These are phyloP conservation scores for Trochalopteron elliotii DNA, from an alignment of 2,113 vertebrate species.

Conservation along the genomic window DNA sequence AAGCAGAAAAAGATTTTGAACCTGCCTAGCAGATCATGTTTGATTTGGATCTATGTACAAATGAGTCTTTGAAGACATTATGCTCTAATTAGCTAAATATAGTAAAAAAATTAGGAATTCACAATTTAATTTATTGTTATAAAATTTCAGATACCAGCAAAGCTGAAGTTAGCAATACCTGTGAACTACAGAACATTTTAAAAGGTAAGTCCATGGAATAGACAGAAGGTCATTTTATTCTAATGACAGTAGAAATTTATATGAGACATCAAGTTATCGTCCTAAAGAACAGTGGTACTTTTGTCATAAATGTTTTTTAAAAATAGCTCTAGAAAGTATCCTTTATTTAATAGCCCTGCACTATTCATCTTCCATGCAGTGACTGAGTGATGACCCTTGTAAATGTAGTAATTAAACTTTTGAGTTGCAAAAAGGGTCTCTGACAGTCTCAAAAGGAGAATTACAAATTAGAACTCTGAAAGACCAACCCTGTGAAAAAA, in stretches of 20 bases:
- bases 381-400: slow-evolving; percentile 28
- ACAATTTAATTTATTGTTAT: neutral
- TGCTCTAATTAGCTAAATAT: neutral
- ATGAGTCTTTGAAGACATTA: neutral
- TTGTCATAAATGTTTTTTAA: neutral
- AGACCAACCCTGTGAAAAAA: neutral
- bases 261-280: neutral
- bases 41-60: neutral
- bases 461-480: slow-evolving; percentile 31
- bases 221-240: slow-evolving; percentile 19
- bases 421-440: neutral
- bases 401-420: slow-evolving; percentile 52
- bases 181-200: neutral
- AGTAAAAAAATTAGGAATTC: neutral
- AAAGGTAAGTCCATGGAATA: neutral
- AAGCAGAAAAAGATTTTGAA: neutral
- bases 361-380: neutral
- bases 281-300: slow-evolving; percentile 25
- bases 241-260: slow-evolving; percentile 1
- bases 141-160: neutral
- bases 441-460: slow-evolving; percentile 40
- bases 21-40: neutral
- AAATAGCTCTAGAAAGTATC: neutral
- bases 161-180: neutral
- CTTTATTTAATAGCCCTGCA: slow-evolving; percentile 28